Conservation (phyloP, 2,797 vertebrate species). For the Geotrypetes seraphini region DNA sequence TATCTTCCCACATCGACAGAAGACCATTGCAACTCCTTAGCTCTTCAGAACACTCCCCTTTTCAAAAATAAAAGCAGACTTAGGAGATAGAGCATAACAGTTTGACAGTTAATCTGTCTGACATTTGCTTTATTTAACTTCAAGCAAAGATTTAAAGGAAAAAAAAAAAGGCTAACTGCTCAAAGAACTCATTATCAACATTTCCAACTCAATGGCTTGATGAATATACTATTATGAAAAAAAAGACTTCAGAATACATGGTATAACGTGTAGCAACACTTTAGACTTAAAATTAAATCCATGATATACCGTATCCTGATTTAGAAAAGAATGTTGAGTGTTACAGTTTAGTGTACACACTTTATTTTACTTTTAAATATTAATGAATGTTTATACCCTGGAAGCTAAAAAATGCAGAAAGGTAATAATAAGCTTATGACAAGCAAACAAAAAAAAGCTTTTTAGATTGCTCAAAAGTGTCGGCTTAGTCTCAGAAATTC, state of each 20-base stretch:
- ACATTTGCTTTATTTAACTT: conserved; percentile 14
- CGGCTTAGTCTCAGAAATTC: background rate
- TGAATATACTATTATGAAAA: conserved; percentile 12
- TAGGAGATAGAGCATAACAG: conserved; percentile 26
- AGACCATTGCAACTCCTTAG: conserved; percentile 46
- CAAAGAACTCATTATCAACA: conserved; percentile 25
- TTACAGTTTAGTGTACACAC: conserved; percentile 10
- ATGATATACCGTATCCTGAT: background rate
- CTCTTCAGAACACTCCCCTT: conserved; percentile 4
- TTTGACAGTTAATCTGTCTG: conserved; percentile 22
- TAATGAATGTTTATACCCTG: background rate
- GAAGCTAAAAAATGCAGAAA: background rate
- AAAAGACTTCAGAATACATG: background rate
- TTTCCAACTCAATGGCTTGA: conserved; percentile 34
- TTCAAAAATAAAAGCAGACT: conserved; percentile 28
- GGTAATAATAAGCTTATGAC: background rate
- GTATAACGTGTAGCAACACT: conserved; percentile 10
- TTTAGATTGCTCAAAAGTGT: background rate
- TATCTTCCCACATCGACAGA: conserved; percentile 38
- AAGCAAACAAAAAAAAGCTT: background rate
- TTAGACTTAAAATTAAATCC: conserved; percentile 2
- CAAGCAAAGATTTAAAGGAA: conserved; percentile 22
- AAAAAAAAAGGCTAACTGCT: conserved; percentile 20
- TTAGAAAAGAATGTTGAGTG: background rate
- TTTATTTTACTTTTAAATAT: background rate